Conservation (phyloP, 2,888 invertebrate species). For the Plemyria rubiginata region DNA sequence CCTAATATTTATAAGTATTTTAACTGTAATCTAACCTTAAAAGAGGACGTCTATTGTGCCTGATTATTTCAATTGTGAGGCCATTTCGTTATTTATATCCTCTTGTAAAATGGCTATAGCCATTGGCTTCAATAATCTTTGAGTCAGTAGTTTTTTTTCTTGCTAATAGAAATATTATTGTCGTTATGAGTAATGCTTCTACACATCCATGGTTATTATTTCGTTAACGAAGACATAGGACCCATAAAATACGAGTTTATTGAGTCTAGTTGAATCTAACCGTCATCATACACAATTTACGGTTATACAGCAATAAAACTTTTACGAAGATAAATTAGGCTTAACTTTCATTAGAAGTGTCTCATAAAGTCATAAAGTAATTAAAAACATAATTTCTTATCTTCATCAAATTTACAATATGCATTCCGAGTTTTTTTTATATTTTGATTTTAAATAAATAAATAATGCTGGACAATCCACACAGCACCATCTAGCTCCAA, state of each 20-base stretch:
- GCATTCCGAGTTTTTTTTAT: background rate
- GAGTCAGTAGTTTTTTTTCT: background rate
- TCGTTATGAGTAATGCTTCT: conserved; percentile 18
- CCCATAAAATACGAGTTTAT: conserved; percentile 38
- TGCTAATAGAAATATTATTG: background rate
- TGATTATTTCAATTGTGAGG: background rate
- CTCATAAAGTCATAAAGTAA: conserved; percentile 6
- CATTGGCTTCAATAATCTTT: background rate
- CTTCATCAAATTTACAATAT: background rate
- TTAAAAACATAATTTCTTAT: too few species aligned
- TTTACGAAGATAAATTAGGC: conserved; percentile 46
- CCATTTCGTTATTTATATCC: too few species aligned
- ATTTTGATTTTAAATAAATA: too few species aligned
- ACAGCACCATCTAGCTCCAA: too few species aligned
- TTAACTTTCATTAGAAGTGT: conserved; percentile 37
- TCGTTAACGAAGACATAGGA: conserved; percentile 31
- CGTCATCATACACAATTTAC: conserved; percentile 46
- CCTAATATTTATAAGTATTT: background rate
- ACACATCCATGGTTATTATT: conserved; percentile 20
- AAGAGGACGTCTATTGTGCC: background rate
- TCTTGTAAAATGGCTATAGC: too few species aligned
- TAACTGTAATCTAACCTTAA: background rate
- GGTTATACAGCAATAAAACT: conserved; percentile 50
- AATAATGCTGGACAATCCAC: too few species aligned
- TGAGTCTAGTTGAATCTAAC: conserved; percentile 37